Percentiles rank a stretch among this genome's conserved stretches.
phyloP scores from a whole-genome alignment of 2,888 invertebrate genomes.

The Arctia plantaginis region DNA sequence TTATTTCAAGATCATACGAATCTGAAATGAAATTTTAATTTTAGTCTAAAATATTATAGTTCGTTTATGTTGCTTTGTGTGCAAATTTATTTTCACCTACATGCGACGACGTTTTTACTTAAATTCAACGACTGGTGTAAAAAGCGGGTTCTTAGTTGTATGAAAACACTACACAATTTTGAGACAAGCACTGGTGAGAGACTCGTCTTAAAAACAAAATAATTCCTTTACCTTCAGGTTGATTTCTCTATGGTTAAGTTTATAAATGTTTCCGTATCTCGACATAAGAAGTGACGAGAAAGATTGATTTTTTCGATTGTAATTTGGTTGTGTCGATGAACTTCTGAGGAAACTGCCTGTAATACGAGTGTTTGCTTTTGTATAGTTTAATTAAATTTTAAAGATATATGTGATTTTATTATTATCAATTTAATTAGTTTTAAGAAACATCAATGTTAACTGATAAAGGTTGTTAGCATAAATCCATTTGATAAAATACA shows the following conservation, averaged over 20 bases:
- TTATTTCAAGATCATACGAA: background rate
- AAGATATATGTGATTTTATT: conserved; percentile 71
- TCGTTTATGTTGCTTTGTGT: conserved; percentile 28
- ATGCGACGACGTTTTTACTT: background rate
- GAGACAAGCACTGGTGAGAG: background rate
- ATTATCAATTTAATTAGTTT: conserved; percentile 60
- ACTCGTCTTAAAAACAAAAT: background rate
- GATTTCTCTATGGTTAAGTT: background rate
- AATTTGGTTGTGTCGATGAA: background rate
- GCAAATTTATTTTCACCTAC: conserved; percentile 24
- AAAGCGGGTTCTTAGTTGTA: background rate
- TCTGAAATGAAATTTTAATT: background rate
- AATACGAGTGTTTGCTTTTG: conserved; percentile 48
- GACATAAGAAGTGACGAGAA: background rate
- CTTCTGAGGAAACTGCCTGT: background rate
- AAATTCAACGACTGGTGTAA: background rate
- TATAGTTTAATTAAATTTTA: conserved; percentile 57
- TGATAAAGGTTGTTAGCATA: conserved; percentile 59
- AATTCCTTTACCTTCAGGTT: background rate
- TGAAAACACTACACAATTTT: too few relatives aligned
- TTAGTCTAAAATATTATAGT: conserved; percentile 11
- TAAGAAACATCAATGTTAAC: conserved; percentile 67
- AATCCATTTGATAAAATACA: conserved; percentile 61
- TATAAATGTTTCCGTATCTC: background rate
- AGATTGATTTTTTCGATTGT: background rate